A percentile compares a stretch with the other conserved stretches of the same genome.
Evolutionary conservation across 2,888 invertebrate genomes (phyloP).

Genomic region (Argyresthia goedartella): DNA sequence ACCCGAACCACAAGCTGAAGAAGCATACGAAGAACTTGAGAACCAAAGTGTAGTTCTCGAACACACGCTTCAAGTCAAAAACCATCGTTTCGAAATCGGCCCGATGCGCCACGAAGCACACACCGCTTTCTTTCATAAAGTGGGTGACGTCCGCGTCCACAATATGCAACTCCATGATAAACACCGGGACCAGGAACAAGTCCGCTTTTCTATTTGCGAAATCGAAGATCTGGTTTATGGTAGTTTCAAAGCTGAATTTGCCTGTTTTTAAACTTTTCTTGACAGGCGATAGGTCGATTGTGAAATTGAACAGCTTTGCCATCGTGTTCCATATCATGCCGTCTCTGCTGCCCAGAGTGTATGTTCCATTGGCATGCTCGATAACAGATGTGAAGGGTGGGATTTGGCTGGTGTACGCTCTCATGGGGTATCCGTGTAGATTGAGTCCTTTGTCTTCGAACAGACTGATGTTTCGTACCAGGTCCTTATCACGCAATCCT

Average conservation of each 20-base stretch:
- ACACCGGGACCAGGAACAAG: slow-evolving; percentile 41
- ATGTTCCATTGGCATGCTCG: slow-evolving; percentile 27
- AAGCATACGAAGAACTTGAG: slow-evolving; percentile 30
- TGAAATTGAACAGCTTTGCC: slow-evolving; percentile 43
- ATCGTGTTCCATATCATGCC: slow-evolving; percentile 47
- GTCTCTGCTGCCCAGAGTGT: slow-evolving; percentile 33
- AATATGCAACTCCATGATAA: slow-evolving; percentile 44
- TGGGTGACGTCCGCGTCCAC: slow-evolving; percentile 41
- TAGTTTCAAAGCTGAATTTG: slow-evolving; percentile 36
- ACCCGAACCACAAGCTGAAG: slow-evolving; percentile 42
- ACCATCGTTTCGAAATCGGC: slow-evolving; percentile 45
- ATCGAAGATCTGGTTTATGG: slow-evolving; percentile 33
- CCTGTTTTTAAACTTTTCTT: slow-evolving; percentile 21
- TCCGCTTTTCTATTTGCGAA: slow-evolving; percentile 44
- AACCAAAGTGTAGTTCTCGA: slow-evolving; percentile 22
- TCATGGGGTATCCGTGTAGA: slow-evolving; percentile 35
- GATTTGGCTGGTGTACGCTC: slow-evolving; percentile 28
- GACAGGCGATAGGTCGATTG: slow-evolving; percentile 32
- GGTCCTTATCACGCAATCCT: slow-evolving; percentile 17
- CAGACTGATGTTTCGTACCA: slow-evolving; percentile 17
- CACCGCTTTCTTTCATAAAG: slow-evolving; percentile 45
- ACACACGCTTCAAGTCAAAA: slow-evolving; percentile 32
- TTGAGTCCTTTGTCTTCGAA: slow-evolving; percentile 41
- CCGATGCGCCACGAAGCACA: slow-evolving; percentile 43
- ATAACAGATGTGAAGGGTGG: slow-evolving; percentile 34